A percentile compares a stretch with the other conserved stretches of the same genome.
Conservation (phyloP, 2,797 vertebrate species). For the Acanthornis magna region DNA sequence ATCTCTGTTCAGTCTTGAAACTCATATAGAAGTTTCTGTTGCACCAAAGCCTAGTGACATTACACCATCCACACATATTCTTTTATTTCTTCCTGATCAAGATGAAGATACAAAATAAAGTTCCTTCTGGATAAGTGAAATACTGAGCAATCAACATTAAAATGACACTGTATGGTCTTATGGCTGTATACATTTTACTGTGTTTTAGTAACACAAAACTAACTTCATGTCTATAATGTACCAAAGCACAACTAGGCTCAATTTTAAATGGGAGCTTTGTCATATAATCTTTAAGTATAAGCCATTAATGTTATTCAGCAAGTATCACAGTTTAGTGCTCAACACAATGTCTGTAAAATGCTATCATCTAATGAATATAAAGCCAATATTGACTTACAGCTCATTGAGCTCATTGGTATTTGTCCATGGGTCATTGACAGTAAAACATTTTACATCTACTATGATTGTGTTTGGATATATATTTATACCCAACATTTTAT, state of each 20-base stretch:
- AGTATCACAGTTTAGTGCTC: background rate
- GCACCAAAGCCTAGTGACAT: background rate
- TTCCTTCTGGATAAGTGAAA: background rate
- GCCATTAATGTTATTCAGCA: background rate
- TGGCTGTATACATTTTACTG: background rate
- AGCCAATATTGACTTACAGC: constrained; percentile 44
- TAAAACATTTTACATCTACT: constrained; percentile 1
- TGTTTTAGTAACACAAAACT: background rate
- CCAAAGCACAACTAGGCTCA: background rate
- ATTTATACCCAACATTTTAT: background rate
- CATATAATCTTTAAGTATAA: background rate
- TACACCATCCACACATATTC: background rate
- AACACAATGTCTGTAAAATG: background rate
- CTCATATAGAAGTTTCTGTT: background rate
- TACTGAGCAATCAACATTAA: background rate
- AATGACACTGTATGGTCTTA: background rate
- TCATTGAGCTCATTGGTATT: constrained; percentile 34
- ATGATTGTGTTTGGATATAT: background rate
- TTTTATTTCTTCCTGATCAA: background rate
- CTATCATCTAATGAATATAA: constrained; percentile 15
- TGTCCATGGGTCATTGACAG: background rate
- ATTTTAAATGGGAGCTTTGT: background rate
- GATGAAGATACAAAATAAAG: background rate
- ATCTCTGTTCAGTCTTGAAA: background rate
- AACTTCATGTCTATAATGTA: background rate